Evolutionary conservation across 1,140 invertebrate genomes (phyloP).

Genomic region (Dryas iulia): DNA sequence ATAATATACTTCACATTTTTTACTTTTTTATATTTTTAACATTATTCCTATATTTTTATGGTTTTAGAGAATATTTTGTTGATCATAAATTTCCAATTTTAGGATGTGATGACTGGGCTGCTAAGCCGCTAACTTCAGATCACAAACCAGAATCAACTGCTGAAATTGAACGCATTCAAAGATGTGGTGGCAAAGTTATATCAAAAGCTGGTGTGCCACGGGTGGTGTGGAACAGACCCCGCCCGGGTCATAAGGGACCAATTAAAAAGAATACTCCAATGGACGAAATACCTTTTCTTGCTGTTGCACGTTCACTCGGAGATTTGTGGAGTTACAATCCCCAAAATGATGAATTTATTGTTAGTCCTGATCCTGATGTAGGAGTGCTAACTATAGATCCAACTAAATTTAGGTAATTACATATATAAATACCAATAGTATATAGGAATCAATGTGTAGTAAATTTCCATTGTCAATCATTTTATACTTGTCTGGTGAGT

Average conservation of each 20-base stretch:
- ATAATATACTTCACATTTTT: no score
- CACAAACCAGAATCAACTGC: constrained; percentile 96
- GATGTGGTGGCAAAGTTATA: constrained; percentile 93
- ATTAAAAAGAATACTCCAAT: constrained; percentile 91
- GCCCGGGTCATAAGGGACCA: constrained; percentile 88
- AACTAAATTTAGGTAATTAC: constrained; percentile 81
- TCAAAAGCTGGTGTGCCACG: constrained; percentile 95
- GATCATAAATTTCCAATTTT: constrained; percentile 19
- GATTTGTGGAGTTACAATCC: constrained; percentile 99
- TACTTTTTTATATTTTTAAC: background rate
- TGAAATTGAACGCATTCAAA: constrained; percentile 92
- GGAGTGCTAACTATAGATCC: constrained; percentile 92
- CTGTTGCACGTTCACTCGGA: constrained; percentile 96
- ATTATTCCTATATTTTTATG: background rate
- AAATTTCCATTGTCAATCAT: no score
- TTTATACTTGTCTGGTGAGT: no score
- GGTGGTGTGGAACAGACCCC: constrained; percentile 97
- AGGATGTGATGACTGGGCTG: constrained; percentile 87
- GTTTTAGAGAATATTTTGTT: background rate
- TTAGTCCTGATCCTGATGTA: constrained; percentile 98
- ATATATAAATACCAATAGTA: background rate
- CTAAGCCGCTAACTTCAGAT: constrained; percentile 91
- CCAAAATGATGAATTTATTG: constrained; percentile 93
- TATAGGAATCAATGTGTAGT: no score
- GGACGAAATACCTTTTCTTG: constrained; percentile 97